Percentiles rank a stretch among this genome's conserved stretches.
Conservation (phyloP, 2,888 invertebrate species). For the Rhorus exstirpatorius region DNA sequence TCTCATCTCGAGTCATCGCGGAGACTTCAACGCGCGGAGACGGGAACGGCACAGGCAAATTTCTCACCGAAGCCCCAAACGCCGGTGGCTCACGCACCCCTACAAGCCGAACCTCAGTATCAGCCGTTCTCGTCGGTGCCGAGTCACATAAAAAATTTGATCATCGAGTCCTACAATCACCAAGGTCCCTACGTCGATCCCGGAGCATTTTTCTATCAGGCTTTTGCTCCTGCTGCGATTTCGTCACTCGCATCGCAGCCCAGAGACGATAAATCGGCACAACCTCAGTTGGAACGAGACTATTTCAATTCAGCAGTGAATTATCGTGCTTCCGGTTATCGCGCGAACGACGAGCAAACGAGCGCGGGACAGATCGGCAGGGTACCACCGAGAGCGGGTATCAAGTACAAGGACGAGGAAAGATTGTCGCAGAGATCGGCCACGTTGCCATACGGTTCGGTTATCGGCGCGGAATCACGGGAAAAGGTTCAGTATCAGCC, state of each 20-base stretch:
- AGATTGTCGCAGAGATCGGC: slow-evolving; percentile 32
- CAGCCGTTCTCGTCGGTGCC: slow-evolving; percentile 80
- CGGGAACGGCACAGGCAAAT: slow-evolving; percentile 27
- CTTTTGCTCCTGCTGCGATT: slow-evolving; percentile 38
- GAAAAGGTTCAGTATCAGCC: slow-evolving; percentile 34
- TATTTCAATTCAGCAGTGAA: slow-evolving; percentile 51
- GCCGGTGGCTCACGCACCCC: slow-evolving; percentile 44
- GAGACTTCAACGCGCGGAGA: slow-evolving; percentile 73
- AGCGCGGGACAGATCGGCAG: slow-evolving; percentile 31
- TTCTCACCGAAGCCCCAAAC: slow-evolving; percentile 52
- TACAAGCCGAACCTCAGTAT: slow-evolving; percentile 71
- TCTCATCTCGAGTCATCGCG: slow-evolving; percentile 72
- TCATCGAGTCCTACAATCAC: slow-evolving; percentile 77
- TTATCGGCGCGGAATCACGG: slow-evolving; percentile 30
- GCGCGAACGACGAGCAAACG: slow-evolving; percentile 1
- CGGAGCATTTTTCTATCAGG: slow-evolving; percentile 77
- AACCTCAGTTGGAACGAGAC: slow-evolving; percentile 27
- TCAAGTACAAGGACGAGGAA: slow-evolving; percentile 77
- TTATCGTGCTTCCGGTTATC: slow-evolving; percentile 44
- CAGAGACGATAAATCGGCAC: slow-evolving; percentile 17
- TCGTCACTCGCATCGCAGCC: slow-evolving; percentile 7
- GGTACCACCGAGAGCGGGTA: slow-evolving; percentile 68
- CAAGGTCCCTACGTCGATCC: slow-evolving; percentile 81
- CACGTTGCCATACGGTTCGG: slow-evolving; percentile 35
- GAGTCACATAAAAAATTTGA: slow-evolving; percentile 78